phyloP scores from a whole-genome alignment of 2,113 vertebrate species.

The Microcebus griseorufus region DNA sequence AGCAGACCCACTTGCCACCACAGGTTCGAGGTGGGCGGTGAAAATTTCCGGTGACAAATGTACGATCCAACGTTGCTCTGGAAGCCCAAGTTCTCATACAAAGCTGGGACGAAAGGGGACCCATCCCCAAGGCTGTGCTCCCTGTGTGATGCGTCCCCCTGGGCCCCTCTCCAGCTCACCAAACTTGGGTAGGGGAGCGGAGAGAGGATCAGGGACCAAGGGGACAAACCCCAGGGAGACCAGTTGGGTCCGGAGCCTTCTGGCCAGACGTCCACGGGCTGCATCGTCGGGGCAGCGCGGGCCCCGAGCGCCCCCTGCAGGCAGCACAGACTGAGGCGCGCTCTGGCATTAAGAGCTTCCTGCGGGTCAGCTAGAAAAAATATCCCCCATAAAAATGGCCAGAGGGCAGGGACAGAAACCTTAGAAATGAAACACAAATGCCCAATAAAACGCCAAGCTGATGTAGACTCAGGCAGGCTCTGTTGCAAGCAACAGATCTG shows the following conservation, averaged over 20 bases:
- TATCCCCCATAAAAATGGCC: neutral
- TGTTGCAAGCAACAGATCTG: neutral
- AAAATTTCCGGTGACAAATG: neutral
- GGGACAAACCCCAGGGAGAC: neutral
- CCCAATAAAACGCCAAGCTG: constrained; percentile 33
- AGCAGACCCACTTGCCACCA: accelerated
- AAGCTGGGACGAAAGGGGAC: neutral
- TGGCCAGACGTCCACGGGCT: accelerated
- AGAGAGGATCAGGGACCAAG: neutral
- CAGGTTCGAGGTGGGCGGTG: neutral
- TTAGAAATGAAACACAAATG: constrained; percentile 22
- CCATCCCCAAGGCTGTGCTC: accelerated
- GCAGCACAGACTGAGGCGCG: neutral
- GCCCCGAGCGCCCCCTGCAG: constrained; percentile 66
- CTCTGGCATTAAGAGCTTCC: neutral
- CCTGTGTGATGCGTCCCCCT: accelerated
- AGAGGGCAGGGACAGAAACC: constrained; percentile 1
- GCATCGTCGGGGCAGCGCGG: neutral
- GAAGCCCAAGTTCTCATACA: neutral
- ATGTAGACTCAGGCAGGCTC: neutral
- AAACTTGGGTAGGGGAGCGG: neutral
- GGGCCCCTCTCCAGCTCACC: neutral
- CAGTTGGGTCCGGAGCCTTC: neutral
- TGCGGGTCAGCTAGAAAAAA: neutral
- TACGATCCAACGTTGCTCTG: neutral